Evolutionary conservation across 2,113 vertebrate genomes (phyloP).

Genomic region (Spilogale gracilis): DNA sequence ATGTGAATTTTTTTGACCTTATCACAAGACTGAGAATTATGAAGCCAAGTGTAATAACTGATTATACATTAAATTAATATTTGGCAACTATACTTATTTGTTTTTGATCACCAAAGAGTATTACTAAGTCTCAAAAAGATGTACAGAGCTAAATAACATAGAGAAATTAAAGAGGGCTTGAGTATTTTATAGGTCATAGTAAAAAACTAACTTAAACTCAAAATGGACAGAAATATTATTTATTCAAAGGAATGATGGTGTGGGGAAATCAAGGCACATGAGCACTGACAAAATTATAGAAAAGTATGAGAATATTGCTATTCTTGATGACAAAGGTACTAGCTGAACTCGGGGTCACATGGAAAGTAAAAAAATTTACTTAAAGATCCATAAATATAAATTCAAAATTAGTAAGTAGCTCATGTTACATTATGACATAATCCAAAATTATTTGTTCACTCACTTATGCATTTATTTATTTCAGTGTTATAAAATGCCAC

Average conservation of each 20-base stretch:
- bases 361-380: conserved; percentile 23
- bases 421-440: neutral
- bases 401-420: conserved; percentile 5
- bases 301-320: neutral
- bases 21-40: neutral
- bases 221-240: neutral
- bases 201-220: neutral
- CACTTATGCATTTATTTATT: neutral
- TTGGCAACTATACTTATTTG: neutral
- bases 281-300: neutral
- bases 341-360: neutral
- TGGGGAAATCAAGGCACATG: neutral
- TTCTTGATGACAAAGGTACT: neutral
- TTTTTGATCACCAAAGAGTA: neutral
- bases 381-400: neutral
- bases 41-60: neutral
- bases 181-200: neutral
- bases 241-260: neutral
- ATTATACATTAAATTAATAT: neutral
- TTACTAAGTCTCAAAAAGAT: neutral
- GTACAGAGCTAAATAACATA: neutral
- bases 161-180: neutral
- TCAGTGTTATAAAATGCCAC: neutral
- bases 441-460: neutral
- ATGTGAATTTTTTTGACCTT: neutral